Conservation (phyloP, 2,113 vertebrate genomes). For the Pluvianellus socialis region DNA sequence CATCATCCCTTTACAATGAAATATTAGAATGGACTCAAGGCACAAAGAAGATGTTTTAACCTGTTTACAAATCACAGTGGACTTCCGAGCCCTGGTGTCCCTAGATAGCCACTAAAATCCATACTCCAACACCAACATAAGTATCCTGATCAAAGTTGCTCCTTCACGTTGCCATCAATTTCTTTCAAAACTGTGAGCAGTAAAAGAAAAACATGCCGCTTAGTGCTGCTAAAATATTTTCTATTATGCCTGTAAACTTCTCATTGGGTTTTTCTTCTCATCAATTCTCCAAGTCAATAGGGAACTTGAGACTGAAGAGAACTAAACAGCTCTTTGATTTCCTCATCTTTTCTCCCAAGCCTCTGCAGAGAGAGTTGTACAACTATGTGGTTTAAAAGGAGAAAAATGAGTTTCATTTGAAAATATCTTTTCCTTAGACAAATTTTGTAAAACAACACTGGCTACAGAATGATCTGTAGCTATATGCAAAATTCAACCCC, state of each 20-base stretch:
- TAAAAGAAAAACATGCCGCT: not conserved
- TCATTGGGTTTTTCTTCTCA: not conserved
- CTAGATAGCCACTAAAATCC: not conserved
- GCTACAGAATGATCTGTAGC: not conserved
- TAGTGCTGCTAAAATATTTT: not conserved
- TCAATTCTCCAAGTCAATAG: not conserved
- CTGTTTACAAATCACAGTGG: not conserved
- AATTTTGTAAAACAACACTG: not conserved
- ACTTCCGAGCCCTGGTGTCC: not conserved
- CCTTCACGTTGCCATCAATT: not conserved
- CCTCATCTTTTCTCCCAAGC: not conserved
- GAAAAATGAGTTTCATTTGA: not conserved
- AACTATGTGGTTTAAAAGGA: not conserved
- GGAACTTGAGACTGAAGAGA: not conserved
- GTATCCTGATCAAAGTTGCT: not conserved
- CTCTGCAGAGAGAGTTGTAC: not conserved
- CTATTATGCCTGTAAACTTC: not conserved
- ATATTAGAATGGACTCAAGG: not conserved
- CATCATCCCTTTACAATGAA: not conserved
- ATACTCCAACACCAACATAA: not conserved
- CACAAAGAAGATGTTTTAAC: not conserved
- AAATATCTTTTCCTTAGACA: not conserved
- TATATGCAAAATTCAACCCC: not conserved
- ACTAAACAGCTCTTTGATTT: not conserved
- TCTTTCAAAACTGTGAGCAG: not conserved